phyloP scores from a whole-genome alignment of 2,888 invertebrate genomes.

The Microctonus hyperodae region DNA sequence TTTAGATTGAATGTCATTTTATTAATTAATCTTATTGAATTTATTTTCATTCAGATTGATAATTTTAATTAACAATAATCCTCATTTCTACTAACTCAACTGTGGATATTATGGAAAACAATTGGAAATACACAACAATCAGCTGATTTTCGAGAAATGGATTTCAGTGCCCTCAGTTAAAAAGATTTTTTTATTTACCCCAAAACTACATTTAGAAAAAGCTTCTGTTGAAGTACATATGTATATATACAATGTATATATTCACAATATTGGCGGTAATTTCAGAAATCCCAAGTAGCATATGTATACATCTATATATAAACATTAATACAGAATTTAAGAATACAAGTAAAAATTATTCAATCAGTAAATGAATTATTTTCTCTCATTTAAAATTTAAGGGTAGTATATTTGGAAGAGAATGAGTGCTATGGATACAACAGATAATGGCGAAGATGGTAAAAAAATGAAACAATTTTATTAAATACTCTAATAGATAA shows the following conservation, averaged over 20 bases:
- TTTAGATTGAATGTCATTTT: slow-evolving; percentile 35
- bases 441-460: slow-evolving; percentile 1
- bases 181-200: neutral
- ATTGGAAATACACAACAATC: neutral
- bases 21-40: neutral
- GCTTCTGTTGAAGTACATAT: no score
- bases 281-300: neutral
- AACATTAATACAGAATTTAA: neutral
- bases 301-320: no score
- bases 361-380: neutral
- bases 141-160: slow-evolving; percentile 3
- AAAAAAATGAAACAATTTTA: neutral
- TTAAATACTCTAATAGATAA: neutral
- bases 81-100: neutral
- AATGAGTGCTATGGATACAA: neutral
- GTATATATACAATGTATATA: no score
- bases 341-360: neutral
- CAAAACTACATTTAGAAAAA: no score
- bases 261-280: slow-evolving; percentile 16
- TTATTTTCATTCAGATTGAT: neutral
- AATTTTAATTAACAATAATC: neutral
- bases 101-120: no score
- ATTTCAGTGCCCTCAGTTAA: neutral
- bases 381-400: neutral
- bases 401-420: neutral